Evolutionary conservation across 2,113 vertebrate genomes (phyloP).

Genomic region (Lasiurus borealis): DNA sequence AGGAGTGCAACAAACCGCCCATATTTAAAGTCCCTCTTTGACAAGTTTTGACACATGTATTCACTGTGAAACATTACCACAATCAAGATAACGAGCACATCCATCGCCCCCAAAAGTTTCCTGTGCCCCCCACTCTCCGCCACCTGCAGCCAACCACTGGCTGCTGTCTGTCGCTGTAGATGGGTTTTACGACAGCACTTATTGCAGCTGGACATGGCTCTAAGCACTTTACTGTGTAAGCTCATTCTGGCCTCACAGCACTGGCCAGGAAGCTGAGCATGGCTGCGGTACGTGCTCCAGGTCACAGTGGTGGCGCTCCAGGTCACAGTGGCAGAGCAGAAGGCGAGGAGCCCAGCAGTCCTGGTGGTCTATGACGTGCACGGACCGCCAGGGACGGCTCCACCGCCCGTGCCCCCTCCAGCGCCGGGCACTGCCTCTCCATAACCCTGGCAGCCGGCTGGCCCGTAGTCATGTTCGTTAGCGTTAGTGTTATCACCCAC

Average conservation of each 20-base stretch:
- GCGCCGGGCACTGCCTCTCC: background rate
- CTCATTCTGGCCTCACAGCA: background rate
- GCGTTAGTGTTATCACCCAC: no score
- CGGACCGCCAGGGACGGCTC: no score
- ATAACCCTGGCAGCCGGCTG: fast-evolving
- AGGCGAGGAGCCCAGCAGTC: background rate
- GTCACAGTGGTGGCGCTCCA: no score
- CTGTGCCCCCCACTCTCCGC: background rate
- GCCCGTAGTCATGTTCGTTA: fast-evolving
- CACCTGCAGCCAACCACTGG: background rate
- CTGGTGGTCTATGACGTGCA: no score
- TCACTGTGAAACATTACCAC: background rate
- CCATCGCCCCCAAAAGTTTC: background rate
- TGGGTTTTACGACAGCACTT: no score
- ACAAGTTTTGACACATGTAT: background rate
- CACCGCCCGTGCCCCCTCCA: fast-evolving
- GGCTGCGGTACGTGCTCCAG: no score
- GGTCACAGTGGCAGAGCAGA: background rate
- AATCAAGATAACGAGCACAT: background rate
- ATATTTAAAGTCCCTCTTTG: background rate
- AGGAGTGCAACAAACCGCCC: background rate
- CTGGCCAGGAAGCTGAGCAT: background rate
- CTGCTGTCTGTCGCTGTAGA: background rate
- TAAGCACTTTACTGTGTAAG: background rate
- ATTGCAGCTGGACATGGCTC: background rate